Conservation (phyloP, 2,797 vertebrate species). For the Microchirus variegatus region DNA sequence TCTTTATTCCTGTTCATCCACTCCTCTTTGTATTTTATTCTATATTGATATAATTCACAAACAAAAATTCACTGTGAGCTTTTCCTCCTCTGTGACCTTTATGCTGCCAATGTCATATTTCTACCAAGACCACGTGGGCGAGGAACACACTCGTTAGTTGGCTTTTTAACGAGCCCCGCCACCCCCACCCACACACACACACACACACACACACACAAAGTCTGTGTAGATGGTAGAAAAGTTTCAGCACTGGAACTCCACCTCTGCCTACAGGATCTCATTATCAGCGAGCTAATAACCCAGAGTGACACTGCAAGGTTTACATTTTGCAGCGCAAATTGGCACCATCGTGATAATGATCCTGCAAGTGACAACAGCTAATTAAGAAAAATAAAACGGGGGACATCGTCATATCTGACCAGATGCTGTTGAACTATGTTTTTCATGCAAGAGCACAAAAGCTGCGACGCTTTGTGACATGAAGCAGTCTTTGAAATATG, state of each 20-base stretch:
- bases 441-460: neutral
- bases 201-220: neutral
- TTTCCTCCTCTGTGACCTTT: constrained; percentile 40
- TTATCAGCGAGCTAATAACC: constrained; percentile 57
- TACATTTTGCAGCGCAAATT: constrained; percentile 43
- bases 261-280: constrained; percentile 46
- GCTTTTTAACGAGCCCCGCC: constrained; percentile 60
- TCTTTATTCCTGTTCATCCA: neutral
- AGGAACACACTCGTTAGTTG: constrained; percentile 53
- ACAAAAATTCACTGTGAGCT: constrained; percentile 15
- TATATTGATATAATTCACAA: neutral
- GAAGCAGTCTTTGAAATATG: neutral
- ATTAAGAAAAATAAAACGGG: constrained; percentile 38
- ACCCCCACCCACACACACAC: neutral
- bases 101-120: constrained; percentile 14
- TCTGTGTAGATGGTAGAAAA: constrained; percentile 16
- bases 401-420: neutral
- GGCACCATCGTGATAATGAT: constrained; percentile 36
- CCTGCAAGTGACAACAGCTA: constrained; percentile 43
- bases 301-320: constrained; percentile 23
- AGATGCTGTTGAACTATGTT: neutral
- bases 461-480: too few relatives aligned
- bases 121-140: constrained; percentile 16
- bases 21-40: neutral
- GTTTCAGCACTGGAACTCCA: constrained; percentile 26